phyloP scores from a whole-genome alignment of 1,140 invertebrate genomes.

The Ceratina japonica region DNA sequence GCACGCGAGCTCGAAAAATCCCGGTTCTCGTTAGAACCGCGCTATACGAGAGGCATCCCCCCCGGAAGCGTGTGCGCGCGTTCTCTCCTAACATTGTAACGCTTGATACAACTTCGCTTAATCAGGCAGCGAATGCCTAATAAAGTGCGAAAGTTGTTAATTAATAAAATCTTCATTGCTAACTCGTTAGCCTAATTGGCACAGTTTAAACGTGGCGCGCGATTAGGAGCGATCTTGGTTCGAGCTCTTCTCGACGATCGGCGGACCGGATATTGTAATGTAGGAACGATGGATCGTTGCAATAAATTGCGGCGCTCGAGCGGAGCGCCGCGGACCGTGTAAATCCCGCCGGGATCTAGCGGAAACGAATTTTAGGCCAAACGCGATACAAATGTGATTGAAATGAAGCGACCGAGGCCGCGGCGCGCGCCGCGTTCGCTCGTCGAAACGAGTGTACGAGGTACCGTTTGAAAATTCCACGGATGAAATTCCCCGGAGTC shows the following conservation, averaged over 20 bases:
- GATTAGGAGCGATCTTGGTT: not conserved
- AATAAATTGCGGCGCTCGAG: conserved; percentile 7
- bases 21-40: too few species aligned
- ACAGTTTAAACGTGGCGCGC: not conserved
- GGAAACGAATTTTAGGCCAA: conserved; percentile 28
- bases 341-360: conserved; percentile 10
- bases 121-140: conserved; percentile 18
- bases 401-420: not conserved
- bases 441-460: conserved; percentile 61
- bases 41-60: too few species aligned
- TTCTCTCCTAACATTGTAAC: not conserved
- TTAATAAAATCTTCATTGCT: conserved; percentile 33
- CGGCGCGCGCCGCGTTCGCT: not conserved
- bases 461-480: conserved; percentile 76
- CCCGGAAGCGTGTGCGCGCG: not conserved
- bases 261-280: not conserved
- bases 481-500: conserved; percentile 58
- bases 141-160: conserved; percentile 30
- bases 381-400: conserved; percentile 18
- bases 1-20: too few species aligned
- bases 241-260: not conserved
- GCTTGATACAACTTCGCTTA: not conserved
- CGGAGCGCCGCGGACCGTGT: not conserved
- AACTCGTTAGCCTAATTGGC: conserved; percentile 38
- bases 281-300: not conserved